Percentiles rank a stretch among this genome's conserved stretches.
Conservation (phyloP, 1,140 invertebrate genomes). For the Diuraphis noxia region DNA sequence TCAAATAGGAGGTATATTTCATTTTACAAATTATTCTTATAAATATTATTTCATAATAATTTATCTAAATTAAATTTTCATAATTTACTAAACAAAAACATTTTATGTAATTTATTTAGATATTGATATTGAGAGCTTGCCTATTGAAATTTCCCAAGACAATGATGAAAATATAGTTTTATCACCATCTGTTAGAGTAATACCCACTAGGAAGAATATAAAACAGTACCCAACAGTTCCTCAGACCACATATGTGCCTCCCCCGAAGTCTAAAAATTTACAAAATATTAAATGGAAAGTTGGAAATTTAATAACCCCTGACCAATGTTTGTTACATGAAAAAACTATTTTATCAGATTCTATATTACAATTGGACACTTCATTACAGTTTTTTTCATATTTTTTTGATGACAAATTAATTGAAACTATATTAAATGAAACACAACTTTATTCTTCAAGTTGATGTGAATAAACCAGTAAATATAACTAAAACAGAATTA, state of each 20-base stretch:
- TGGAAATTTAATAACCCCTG: neutral
- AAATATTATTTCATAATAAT: too few relatives aligned
- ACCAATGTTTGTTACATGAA: neutral
- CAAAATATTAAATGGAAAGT: conserved; percentile 1
- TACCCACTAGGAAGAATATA: neutral
- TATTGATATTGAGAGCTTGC: neutral
- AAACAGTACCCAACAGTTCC: neutral
- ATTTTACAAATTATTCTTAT: too few relatives aligned
- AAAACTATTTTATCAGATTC: neutral
- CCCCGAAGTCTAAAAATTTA: neutral
- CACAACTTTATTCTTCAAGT: too few relatives aligned
- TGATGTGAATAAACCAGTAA: too few relatives aligned
- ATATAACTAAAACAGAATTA: too few relatives aligned
- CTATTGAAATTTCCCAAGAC: neutral
- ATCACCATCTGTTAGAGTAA: neutral
- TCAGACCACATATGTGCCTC: neutral
- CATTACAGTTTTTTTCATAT: conserved; percentile 1
- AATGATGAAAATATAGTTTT: neutral
- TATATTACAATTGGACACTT: neutral
- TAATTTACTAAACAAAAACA: too few relatives aligned
- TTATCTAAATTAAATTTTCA: too few relatives aligned
- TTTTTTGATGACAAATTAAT: neutral
- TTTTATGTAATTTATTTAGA: neutral
- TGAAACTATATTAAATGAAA: neutral
- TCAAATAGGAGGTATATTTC: too few relatives aligned